A percentile compares a stretch with the other conserved stretches of the same genome.
Evolutionary conservation across 2,113 vertebrate species (phyloP).

Genomic region (Circaetus gallicus): DNA sequence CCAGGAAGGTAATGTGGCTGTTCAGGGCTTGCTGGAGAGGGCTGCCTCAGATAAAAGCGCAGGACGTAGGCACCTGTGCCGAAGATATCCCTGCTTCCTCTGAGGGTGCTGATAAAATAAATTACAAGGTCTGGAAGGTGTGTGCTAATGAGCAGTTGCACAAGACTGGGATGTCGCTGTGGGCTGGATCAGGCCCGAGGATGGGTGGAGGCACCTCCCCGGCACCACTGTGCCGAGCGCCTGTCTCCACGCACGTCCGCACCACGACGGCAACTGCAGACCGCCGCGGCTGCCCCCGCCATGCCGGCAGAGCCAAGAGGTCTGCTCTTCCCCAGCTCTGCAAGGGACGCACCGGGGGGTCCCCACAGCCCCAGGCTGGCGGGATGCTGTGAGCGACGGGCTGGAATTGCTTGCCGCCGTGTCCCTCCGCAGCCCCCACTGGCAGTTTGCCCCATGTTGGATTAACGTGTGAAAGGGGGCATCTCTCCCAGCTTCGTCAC

Average conservation of each 20-base stretch:
- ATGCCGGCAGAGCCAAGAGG: rapidly evolving
- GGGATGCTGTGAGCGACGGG: background rate
- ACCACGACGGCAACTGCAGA: background rate
- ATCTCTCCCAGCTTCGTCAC: background rate
- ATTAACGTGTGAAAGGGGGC: background rate
- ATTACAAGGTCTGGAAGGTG: background rate
- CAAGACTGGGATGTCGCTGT: background rate
- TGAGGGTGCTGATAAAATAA: background rate
- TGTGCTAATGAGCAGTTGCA: background rate
- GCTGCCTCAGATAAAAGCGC: background rate
- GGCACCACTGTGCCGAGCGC: background rate
- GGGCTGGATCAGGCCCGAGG: background rate
- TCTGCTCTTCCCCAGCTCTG: rapidly evolving
- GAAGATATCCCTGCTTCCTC: background rate
- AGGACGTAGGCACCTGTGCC: background rate
- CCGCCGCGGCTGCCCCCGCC: rapidly evolving
- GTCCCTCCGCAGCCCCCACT: background rate
- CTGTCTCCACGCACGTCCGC: background rate
- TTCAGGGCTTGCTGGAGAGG: background rate
- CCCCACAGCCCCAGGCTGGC: rapidly evolving
- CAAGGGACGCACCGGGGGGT: too few species aligned
- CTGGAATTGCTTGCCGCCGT: background rate
- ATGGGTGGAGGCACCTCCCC: background rate
- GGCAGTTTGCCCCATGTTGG: background rate
- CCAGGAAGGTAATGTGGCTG: too few species aligned